Percentiles rank a stretch among this genome's conserved stretches.
Evolutionary conservation across 2,888 invertebrate genomes (phyloP).

Genomic region (Allygus modestus): DNA sequence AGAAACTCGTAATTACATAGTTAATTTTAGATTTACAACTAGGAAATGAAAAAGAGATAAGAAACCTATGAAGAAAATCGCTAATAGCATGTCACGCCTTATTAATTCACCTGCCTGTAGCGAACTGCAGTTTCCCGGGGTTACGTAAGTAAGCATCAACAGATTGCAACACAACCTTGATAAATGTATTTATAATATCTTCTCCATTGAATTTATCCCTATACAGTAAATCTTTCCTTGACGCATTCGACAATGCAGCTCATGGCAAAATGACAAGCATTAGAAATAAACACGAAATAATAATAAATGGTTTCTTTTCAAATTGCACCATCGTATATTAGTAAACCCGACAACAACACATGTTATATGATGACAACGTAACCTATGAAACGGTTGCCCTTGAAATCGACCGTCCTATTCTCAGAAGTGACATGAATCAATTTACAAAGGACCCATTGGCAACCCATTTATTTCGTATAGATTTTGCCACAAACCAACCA

Average conservation of each 20-base stretch:
- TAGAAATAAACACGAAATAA: background rate
- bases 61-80: background rate
- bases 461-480: background rate
- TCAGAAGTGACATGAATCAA: background rate
- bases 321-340: too few species aligned
- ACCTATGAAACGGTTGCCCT: background rate
- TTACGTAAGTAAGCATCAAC: background rate
- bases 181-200: background rate
- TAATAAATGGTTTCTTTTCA: background rate
- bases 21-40: too few species aligned
- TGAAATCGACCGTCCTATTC: background rate
- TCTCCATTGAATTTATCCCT: background rate
- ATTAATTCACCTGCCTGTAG: background rate
- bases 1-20: background rate
- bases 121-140: background rate
- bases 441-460: background rate
- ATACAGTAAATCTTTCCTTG: background rate
- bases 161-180: background rate
- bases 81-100: background rate
- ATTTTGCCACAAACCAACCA: background rate
- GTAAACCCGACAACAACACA: background rate
- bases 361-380: background rate
- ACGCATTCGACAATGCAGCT: background rate
- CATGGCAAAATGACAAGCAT: background rate
- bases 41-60: background rate